phyloP scores from a whole-genome alignment of 2,888 invertebrate genomes.

The Cataglyphis rosenhaueri region DNA sequence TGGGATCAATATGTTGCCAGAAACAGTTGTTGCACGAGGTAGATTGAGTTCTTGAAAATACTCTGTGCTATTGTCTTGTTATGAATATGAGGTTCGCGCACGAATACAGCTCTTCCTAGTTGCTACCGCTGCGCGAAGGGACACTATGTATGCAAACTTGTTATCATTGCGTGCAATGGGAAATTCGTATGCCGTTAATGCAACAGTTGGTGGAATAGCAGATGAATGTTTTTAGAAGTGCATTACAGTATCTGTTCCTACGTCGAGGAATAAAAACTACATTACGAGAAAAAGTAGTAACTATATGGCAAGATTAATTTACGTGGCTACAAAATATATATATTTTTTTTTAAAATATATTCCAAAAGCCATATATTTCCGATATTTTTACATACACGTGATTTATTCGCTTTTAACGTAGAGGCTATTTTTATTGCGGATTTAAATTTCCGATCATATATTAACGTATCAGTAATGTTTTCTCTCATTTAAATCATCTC shows the following conservation, averaged over 20 bases:
- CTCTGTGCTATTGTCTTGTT: slow-evolving; percentile 36
- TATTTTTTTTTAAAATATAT: neutral
- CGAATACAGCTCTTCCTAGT: slow-evolving; percentile 12
- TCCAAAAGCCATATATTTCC: neutral
- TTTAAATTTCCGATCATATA: neutral
- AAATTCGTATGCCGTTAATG: slow-evolving; percentile 40
- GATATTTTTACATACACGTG: neutral
- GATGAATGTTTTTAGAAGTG: slow-evolving; percentile 7
- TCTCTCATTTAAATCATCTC: neutral
- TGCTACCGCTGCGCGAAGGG: neutral
- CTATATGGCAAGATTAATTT: slow-evolving; percentile 14
- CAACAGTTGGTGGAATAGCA: slow-evolving; percentile 41
- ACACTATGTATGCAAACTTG: slow-evolving; percentile 30
- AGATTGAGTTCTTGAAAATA: slow-evolving; percentile 45
- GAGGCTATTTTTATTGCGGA: neutral
- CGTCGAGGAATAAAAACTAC: neutral
- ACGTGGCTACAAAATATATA: neutral
- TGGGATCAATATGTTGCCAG: slow-evolving; percentile 1
- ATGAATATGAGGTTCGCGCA: slow-evolving; percentile 23
- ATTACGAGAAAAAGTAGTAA: neutral
- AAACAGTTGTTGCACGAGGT: slow-evolving; percentile 30
- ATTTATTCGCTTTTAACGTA: neutral
- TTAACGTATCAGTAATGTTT: neutral
- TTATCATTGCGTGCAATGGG: slow-evolving; percentile 29
- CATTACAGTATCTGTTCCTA: neutral